Conservation (phyloP, 2,888 invertebrate species). For the Mythimna loreyi region DNA sequence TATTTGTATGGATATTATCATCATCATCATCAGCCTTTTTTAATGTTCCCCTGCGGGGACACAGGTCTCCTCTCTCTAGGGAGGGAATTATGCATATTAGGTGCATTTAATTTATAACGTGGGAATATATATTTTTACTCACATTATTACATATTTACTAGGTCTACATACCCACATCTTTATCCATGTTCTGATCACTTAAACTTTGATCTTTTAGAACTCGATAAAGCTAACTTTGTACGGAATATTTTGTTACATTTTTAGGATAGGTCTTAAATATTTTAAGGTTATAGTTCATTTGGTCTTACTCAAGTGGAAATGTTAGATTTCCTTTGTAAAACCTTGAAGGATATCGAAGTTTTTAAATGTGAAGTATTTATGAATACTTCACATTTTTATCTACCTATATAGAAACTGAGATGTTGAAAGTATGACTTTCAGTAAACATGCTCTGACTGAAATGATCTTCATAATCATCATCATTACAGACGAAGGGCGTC, state of each 20-base stretch:
- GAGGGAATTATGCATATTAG: too few relatives aligned
- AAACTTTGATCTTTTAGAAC: slow-evolving; percentile 6
- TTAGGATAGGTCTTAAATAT: slow-evolving; percentile 41
- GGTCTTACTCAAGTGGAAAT: slow-evolving; percentile 44
- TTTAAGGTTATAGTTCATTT: slow-evolving; percentile 49
- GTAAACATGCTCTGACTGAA: neutral
- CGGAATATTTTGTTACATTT: slow-evolving; percentile 34
- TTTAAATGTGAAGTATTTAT: slow-evolving; percentile 14
- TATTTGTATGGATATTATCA: too few relatives aligned
- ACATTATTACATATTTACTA: too few relatives aligned
- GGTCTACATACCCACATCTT: neutral
- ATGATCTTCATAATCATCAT: neutral
- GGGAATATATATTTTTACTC: too few relatives aligned
- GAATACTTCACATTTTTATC: neutral
- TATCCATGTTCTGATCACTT: neutral
- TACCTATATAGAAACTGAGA: neutral
- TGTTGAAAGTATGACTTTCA: neutral
- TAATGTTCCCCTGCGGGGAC: too few relatives aligned
- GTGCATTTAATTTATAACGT: too few relatives aligned
- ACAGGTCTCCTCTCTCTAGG: too few relatives aligned
- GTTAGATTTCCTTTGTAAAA: slow-evolving; percentile 26
- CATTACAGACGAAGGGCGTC: too few relatives aligned
- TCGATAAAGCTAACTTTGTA: slow-evolving; percentile 40
- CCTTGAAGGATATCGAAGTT: slow-evolving; percentile 4
- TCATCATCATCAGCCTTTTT: too few relatives aligned